phyloP scores from a whole-genome alignment of 2,113 vertebrate genomes.

The Zapus hudsonius region DNA sequence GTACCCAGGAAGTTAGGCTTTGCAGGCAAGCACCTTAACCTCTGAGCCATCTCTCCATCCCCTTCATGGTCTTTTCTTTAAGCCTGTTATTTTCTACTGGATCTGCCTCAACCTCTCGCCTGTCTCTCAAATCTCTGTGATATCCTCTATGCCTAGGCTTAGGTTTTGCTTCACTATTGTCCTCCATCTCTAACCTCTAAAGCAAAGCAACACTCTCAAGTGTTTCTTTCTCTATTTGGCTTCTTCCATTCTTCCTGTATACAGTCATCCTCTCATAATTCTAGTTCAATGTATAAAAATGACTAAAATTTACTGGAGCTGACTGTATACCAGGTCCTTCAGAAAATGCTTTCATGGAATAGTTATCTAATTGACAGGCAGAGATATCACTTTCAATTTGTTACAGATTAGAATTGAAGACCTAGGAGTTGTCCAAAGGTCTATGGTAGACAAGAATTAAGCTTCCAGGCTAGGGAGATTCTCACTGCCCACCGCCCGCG shows the following conservation, averaged over 20 bases:
- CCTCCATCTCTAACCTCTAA: background rate
- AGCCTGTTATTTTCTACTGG: background rate
- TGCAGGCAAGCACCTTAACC: no score
- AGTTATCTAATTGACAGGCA: no score
- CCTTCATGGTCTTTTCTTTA: background rate
- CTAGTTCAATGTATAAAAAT: background rate
- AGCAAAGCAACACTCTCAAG: background rate
- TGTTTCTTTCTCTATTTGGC: background rate
- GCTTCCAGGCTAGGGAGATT: background rate
- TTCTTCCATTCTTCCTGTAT: background rate
- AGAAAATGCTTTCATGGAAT: background rate
- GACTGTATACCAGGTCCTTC: background rate
- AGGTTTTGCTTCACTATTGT: background rate
- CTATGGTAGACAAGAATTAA: background rate
- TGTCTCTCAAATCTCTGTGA: background rate
- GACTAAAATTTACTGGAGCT: background rate
- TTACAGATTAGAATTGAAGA: background rate
- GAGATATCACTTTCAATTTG: no score
- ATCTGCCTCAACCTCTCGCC: rapidly evolving
- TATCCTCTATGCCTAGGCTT: rapidly evolving
- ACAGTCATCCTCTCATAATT: rapidly evolving
- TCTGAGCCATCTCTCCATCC: no score
- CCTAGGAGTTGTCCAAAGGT: background rate
- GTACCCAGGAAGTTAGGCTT: no score
- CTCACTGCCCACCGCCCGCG: no score